Evolutionary conservation across 2,888 invertebrate species (phyloP).

Genomic region (Hybos culiciformis): DNA sequence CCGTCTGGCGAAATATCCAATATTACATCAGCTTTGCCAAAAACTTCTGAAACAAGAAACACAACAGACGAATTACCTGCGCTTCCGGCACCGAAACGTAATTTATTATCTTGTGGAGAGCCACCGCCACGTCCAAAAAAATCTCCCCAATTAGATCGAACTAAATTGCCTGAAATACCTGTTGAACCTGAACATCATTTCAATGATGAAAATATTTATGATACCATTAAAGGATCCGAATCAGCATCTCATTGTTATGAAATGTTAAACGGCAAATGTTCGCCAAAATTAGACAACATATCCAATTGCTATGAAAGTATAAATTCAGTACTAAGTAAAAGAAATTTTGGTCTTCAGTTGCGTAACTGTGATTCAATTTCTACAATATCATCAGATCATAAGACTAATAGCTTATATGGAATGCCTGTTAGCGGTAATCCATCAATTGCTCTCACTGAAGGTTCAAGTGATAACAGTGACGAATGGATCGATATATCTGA

Average conservation of each 20-base stretch:
- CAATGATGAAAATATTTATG: slow-evolving; percentile 46
- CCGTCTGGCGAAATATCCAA: slow-evolving; percentile 10
- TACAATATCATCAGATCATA: slow-evolving; percentile 33
- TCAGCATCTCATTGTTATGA: slow-evolving; percentile 34
- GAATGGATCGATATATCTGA: slow-evolving; percentile 36
- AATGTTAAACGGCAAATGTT: slow-evolving; percentile 17
- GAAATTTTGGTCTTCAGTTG: slow-evolving; percentile 13
- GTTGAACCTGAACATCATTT: slow-evolving; percentile 11
- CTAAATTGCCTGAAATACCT: slow-evolving; percentile 6
- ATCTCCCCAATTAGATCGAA: slow-evolving; percentile 7
- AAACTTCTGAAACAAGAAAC: slow-evolving; percentile 17
- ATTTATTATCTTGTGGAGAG: slow-evolving; percentile 16
- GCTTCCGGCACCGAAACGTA: slow-evolving; percentile 29
- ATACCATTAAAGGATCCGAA: slow-evolving; percentile 45
- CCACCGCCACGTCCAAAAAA: slow-evolving; percentile 17
- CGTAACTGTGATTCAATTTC: slow-evolving; percentile 31
- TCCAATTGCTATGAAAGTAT: slow-evolving; percentile 36
- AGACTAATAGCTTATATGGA: slow-evolving; percentile 35
- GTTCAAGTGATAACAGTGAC: slow-evolving; percentile 30
- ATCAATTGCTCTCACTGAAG: slow-evolving; percentile 6
- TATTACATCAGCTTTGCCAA: slow-evolving; percentile 2
- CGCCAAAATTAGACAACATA: slow-evolving; percentile 18
- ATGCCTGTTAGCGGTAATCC: slow-evolving; percentile 20
- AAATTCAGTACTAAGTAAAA: slow-evolving; percentile 19
- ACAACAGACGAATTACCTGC: slow-evolving; percentile 27